Evolutionary conservation across 2,113 vertebrate genomes (phyloP).

Genomic region (Otus sunia): DNA sequence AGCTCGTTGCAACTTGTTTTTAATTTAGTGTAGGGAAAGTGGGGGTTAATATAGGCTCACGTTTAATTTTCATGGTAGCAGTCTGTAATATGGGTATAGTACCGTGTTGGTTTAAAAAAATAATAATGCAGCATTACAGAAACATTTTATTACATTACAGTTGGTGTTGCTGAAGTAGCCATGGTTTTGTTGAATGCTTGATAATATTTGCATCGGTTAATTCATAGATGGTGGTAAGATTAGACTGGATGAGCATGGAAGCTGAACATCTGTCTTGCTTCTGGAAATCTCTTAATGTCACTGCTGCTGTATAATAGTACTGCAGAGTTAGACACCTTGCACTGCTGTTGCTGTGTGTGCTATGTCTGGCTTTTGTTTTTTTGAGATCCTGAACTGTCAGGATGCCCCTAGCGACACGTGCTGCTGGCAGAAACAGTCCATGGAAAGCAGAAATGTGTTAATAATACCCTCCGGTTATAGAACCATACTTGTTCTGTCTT

Average conservation of each 20-base stretch:
- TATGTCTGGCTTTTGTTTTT: neutral
- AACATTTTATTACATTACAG: neutral
- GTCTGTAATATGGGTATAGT: neutral
- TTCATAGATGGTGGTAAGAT: neutral
- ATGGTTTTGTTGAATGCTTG: neutral
- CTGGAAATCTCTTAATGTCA: neutral
- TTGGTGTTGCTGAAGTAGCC: neutral
- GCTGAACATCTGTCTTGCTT: neutral
- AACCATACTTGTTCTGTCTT: neutral
- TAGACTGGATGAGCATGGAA: neutral
- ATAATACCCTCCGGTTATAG: accelerated
- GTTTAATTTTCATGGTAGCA: neutral
- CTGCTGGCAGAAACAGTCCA: neutral
- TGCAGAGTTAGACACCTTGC: neutral
- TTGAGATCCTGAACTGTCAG: neutral
- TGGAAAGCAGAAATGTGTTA: neutral
- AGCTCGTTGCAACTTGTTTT: neutral
- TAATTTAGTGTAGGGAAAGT: neutral
- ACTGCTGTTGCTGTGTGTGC: neutral
- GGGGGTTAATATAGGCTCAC: neutral
- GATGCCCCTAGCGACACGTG: neutral
- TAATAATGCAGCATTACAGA: neutral
- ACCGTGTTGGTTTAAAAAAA: neutral
- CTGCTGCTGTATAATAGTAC: neutral
- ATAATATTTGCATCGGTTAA: neutral